Conservation (phyloP, 2,888 invertebrate genomes). For the Protodeltote pygarga region DNA sequence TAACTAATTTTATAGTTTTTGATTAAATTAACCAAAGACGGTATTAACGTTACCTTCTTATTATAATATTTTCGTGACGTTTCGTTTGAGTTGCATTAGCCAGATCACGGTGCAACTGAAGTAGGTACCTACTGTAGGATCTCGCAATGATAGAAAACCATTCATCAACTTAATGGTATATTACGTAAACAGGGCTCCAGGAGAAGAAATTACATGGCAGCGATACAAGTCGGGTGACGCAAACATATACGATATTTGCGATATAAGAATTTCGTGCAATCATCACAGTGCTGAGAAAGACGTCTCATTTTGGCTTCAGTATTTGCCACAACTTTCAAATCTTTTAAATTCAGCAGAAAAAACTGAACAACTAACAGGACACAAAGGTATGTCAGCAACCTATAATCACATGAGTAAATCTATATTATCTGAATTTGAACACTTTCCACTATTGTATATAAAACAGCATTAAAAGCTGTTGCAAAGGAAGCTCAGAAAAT, state of each 20-base stretch:
- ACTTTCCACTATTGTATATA: no score
- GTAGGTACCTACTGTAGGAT: neutral
- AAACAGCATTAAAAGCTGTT: no score
- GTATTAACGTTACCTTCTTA: no score
- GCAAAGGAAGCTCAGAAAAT: no score
- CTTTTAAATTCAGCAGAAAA: slow-evolving; percentile 56
- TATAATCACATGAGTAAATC: neutral
- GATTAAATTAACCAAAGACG: neutral
- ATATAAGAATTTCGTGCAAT: slow-evolving; percentile 30
- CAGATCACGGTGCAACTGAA: no score
- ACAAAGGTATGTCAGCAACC: slow-evolving; percentile 56
- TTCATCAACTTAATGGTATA: neutral
- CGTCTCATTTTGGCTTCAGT: slow-evolving; percentile 78
- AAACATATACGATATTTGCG: slow-evolving; percentile 79
- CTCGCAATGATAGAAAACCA: neutral
- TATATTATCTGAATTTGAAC: neutral
- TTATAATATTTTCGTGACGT: no score
- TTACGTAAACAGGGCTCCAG: slow-evolving; percentile 83
- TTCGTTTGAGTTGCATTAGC: no score
- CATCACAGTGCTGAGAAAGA: slow-evolving; percentile 58
- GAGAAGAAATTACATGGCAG: slow-evolving; percentile 86
- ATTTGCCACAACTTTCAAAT: slow-evolving; percentile 71
- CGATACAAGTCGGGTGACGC: slow-evolving; percentile 85
- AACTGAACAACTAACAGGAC: slow-evolving; percentile 65
- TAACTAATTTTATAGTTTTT: neutral